These are phyloP conservation scores for Melanotaenia duboulayi DNA, from an alignment of 2,113 vertebrate species.

Conservation along the genomic window DNA sequence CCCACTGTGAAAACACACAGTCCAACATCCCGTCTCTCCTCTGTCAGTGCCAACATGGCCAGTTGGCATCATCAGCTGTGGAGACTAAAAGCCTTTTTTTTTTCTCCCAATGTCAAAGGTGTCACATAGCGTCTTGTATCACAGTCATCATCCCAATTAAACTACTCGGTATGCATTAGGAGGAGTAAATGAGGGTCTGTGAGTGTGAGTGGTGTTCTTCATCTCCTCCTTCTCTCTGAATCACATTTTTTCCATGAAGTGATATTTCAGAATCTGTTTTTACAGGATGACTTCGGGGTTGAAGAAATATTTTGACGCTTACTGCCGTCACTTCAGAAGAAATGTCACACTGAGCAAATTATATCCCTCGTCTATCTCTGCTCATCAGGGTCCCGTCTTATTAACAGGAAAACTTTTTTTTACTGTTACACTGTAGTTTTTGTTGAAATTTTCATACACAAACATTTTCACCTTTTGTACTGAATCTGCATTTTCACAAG, in stretches of 20 bases:
- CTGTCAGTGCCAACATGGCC: slow-evolving; percentile 55
- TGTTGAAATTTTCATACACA: too few relatives aligned
- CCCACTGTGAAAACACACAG: slow-evolving; percentile 43
- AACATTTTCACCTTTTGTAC: too few relatives aligned
- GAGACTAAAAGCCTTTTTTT: slow-evolving; percentile 50
- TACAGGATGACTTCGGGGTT: slow-evolving; percentile 18
- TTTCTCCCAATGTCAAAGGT: background rate
- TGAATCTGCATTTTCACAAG: too few relatives aligned
- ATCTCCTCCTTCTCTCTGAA: slow-evolving; percentile 21
- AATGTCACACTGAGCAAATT: too few relatives aligned
- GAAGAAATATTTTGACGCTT: background rate
- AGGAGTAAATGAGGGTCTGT: background rate
- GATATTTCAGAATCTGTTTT: slow-evolving; percentile 41
- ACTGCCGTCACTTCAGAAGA: background rate
- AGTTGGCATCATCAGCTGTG: slow-evolving; percentile 61
- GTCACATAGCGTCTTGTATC: background rate
- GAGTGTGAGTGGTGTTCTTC: background rate
- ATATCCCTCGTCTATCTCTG: too few relatives aligned
- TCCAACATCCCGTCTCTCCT: slow-evolving; percentile 29
- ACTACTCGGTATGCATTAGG: background rate
- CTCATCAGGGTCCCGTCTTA: too few relatives aligned
- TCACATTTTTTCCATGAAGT: slow-evolving; percentile 26
- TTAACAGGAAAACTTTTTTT: too few relatives aligned
- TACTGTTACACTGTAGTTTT: too few relatives aligned
- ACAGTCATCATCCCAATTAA: background rate